Evolutionary conservation across 1,140 invertebrate species (phyloP).

Genomic region (Triops cancriformis): DNA sequence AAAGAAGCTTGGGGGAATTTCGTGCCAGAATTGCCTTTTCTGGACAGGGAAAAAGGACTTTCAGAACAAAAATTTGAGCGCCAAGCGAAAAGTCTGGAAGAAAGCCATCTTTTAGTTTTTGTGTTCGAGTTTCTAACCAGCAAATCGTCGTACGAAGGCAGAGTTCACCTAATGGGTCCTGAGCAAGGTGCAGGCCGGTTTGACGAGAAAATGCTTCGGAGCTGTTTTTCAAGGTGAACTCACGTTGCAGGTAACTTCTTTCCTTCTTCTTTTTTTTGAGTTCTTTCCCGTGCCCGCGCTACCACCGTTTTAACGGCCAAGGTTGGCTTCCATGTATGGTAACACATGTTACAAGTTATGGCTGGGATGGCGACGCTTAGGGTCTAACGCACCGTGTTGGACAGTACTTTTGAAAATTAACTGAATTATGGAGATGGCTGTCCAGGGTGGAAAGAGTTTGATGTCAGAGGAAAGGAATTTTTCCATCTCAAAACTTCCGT

Average conservation of each 20-base stretch:
- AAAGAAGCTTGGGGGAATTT: background rate
- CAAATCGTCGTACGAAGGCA: no score
- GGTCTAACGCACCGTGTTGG: no score
- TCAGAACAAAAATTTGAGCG: background rate
- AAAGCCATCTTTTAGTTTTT: no score
- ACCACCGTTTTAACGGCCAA: background rate
- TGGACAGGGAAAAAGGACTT: background rate
- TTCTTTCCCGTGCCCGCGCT: no score
- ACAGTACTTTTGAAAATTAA: no score
- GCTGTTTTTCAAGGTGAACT: conserved; percentile 1
- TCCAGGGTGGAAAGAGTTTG: no score
- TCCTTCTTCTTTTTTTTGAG: background rate
- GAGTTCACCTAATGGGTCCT: background rate
- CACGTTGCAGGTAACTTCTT: background rate
- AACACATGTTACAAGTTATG: background rate
- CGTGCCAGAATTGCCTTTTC: background rate
- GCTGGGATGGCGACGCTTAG: background rate
- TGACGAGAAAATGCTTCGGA: background rate
- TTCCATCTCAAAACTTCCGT: no score
- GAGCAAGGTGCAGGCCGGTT: background rate
- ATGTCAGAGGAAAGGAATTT: no score
- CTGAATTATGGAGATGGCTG: no score
- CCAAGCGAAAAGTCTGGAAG: no score
- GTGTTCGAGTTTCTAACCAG: no score
- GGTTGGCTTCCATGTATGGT: conserved; percentile 5